A percentile compares a stretch with the other conserved stretches of the same genome.
These are phyloP conservation scores for Cyanoderma ruficeps DNA, from an alignment of 2,113 vertebrate species.

Conservation along the genomic window DNA sequence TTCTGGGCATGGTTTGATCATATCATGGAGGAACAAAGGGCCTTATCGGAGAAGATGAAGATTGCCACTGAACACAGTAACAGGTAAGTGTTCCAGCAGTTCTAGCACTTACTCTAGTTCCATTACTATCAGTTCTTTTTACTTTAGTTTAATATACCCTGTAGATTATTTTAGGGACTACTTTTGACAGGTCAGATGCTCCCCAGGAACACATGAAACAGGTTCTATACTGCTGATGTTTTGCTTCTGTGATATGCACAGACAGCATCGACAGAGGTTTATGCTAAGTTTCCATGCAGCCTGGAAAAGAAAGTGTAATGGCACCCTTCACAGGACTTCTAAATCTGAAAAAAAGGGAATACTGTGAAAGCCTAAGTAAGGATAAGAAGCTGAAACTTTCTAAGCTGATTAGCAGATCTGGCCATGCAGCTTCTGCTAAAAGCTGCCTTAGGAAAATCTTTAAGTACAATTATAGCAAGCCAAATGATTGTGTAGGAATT, in stretches of 20 bases:
- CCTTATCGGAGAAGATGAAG: conserved; percentile 67
- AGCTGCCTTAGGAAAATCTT: conserved; percentile 19
- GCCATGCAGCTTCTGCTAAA: neutral
- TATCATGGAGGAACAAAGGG: conserved; percentile 66
- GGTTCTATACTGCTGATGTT: neutral
- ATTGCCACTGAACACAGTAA: conserved; percentile 76
- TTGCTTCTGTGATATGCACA: neutral
- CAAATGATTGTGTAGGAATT: conserved; percentile 36
- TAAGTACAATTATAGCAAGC: neutral
- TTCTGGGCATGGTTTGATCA: conserved; percentile 78
- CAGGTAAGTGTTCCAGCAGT: conserved; percentile 74
- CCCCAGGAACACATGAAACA: neutral
- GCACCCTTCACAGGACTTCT: conserved; percentile 8
- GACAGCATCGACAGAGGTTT: neutral
- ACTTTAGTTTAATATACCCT: neutral
- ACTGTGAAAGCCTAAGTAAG: neutral
- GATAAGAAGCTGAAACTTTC: conserved; percentile 35
- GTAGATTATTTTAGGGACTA: neutral
- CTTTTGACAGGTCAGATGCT: neutral
- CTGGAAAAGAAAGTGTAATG: neutral
- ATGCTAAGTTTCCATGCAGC: neutral
- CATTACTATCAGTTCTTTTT: neutral
- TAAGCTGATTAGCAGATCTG: conserved; percentile 47
- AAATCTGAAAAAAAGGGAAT: neutral
- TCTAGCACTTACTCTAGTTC: neutral